Conservation (phyloP, 2,113 vertebrate species). For the Odocoileus hemionus region DNA sequence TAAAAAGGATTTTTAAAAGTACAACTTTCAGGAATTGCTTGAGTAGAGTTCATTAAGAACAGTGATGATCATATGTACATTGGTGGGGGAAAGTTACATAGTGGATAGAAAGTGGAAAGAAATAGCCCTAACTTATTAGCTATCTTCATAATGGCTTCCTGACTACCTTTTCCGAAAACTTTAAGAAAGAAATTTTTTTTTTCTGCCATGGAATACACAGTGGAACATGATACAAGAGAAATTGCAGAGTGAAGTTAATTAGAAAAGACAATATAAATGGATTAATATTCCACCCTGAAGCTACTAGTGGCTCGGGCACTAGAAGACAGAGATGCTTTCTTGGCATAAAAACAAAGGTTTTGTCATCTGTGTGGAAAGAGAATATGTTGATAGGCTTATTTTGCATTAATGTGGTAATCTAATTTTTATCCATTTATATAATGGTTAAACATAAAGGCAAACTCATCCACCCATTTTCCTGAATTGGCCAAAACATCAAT, state of each 20-base stretch:
- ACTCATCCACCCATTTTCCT: neutral
- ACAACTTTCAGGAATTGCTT: neutral
- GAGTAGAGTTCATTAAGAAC: neutral
- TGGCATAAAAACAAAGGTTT: conserved; percentile 85
- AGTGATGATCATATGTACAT: too few species aligned
- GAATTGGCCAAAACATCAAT: neutral
- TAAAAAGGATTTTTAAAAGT: neutral
- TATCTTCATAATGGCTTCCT: fast-evolving
- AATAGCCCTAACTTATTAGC: neutral
- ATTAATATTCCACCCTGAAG: conserved; percentile 64
- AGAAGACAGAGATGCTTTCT: conserved; percentile 79
- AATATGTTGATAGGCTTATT: fast-evolving
- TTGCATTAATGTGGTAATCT: neutral
- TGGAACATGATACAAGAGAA: conserved; percentile 46
- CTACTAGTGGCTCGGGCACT: conserved; percentile 61
- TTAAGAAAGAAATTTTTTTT: neutral
- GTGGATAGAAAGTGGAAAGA: neutral
- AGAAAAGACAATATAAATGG: conserved; percentile 69
- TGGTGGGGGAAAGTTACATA: neutral
- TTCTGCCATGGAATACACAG: conserved; percentile 65
- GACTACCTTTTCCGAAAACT: neutral
- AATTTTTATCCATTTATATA: neutral
- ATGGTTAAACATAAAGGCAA: neutral
- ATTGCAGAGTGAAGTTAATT: conserved; percentile 73
- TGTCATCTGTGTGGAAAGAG: neutral